Evolutionary conservation across 2,113 vertebrate genomes (phyloP), one percentile per base, ranked within the genome.

Genomic region (Tautogolabrus adspersus): DNA sequence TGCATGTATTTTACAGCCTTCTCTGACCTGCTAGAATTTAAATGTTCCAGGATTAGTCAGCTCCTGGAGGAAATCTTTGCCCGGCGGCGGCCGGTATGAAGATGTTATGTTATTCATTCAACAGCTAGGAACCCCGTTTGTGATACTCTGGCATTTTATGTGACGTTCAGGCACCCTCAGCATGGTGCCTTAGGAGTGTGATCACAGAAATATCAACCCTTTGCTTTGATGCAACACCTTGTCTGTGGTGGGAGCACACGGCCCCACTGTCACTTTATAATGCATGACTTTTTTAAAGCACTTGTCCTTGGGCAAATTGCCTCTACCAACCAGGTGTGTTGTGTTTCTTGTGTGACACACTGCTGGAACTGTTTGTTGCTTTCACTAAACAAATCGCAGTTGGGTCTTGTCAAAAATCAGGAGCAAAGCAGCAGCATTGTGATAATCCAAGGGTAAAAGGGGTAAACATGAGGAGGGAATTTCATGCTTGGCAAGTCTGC

Each of bases 401-500:
- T 68, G 72, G 70, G 67, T 34, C 56, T 69, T 79, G 78, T 90
- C 72, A 86, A 44, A 77, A 87, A 80, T 86, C 78, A 60, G 66
- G 40, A 61, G 76, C 51, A 75, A 68, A 46, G 71, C 70, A 74
- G 77, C 75, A 60, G 49, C 44, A 56, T 76, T 81, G 81, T 76
- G 78, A 83, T 90, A 87, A 87, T 90, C 78, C 90, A 86, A 88
- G 89, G 89, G 89, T 92, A 93, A 88, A 90, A 46, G 87, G 91
- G 91, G 91, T 87, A 92, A 94, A 93, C 92, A 87, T 72, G 85
- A 88, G 86, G 79, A 93, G 91, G 88, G 84, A 90, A 93, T 93
- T 92, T 94, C 91, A 94, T 91, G 93, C 91, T 90, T 87, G 80
- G 88, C 83, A 75, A 90, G 82, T 75, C 69, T 3, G 71, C 89